Base-by-base conservation (phyloP, 1,140 invertebrate species). In the Macrobrachium rosenbergii region DNA sequence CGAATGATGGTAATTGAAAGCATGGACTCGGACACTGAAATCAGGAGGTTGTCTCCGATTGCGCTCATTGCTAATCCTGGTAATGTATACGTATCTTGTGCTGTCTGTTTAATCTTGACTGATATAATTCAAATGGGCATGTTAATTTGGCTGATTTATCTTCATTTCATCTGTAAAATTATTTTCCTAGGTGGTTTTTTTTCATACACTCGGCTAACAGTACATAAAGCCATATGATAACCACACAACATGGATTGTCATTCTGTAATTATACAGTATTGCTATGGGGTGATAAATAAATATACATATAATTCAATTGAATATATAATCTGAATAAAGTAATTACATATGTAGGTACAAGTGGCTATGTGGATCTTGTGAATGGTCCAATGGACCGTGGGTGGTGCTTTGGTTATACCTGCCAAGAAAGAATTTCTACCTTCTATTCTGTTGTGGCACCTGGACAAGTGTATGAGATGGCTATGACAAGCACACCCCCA, bases 21-120 rank as follows among this genome's bases (percentile, higher is more conserved):
- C 64, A 88, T 89, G 86, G 88, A 89, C 64, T 60, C 73, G 3
- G 88, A 89, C 23, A 87, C 88, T 43, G 83, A 86, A 64, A 78
- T 82, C 75, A 78, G 88, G 5, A 78, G 88, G 16, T 62, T 89
- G 8, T 89, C 88, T 0, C 88, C 88, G n/a, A 87, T 89, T 59
- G 88, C 80, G 19, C 64, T 89, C 62, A 86, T 89, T 43, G 88
- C 85, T 0, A 82, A 89, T 76, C 88, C 88, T n/a, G 88, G 88
- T 88, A 67, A 67, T 75, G 28, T 59, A 64, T 37, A 37, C 28
- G 3, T 37, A 37, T 37, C 28, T 1, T 37, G 28, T 3, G 28
- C 28, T 37, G 1, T 37, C 28, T 37, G 28, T 37, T 37, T 52
- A 12, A 52, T 52, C 12, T 52, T 37, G n/a, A 52, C 52, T 10